Conservation (phyloP, 2,888 invertebrate genomes). For the Brachypalpus laphriformis region DNA sequence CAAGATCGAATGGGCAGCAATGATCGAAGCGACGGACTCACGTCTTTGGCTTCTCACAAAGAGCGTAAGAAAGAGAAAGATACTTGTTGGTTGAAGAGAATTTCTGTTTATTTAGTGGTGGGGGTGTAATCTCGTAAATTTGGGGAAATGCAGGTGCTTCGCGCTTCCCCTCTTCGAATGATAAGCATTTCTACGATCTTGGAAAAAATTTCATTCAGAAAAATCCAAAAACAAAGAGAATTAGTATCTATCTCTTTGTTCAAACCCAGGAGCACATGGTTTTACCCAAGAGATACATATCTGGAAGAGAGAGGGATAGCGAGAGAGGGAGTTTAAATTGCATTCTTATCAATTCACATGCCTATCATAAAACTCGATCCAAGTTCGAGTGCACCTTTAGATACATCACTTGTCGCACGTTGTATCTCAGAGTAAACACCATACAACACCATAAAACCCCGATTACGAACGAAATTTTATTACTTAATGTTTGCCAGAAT, state of each 20-base stretch:
- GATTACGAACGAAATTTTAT: conserved; percentile 43
- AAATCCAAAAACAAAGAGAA: conserved; percentile 35
- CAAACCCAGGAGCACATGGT: background rate
- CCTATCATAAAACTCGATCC: conserved; percentile 46
- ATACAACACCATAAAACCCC: conserved; percentile 6
- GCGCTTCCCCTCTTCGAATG: conserved; percentile 25
- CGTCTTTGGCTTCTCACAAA: conserved; percentile 13
- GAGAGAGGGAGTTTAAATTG: conserved; percentile 4
- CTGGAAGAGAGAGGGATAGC: conserved; percentile 12
- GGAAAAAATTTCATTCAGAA: conserved; percentile 65
- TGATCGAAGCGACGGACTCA: conserved; percentile 11
- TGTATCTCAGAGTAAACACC: conserved; percentile 34
- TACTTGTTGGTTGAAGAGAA: conserved; percentile 26
- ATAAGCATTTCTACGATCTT: conserved; percentile 44
- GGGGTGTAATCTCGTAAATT: conserved; percentile 44
- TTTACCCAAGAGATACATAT: background rate
- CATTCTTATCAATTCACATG: conserved; percentile 44
- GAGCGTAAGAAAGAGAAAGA: conserved; percentile 47
- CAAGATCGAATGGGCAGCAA: conserved; percentile 53
- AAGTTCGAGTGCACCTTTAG: conserved; percentile 4
- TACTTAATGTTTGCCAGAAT: conserved; percentile 67
- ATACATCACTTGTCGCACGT: conserved; percentile 21
- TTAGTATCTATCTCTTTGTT: background rate
- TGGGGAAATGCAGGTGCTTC: conserved; percentile 53
- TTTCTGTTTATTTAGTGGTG: background rate